These are phyloP conservation scores for Aphyosemion australe DNA, from an alignment of 2,113 vertebrate species.

Conservation along the genomic window DNA sequence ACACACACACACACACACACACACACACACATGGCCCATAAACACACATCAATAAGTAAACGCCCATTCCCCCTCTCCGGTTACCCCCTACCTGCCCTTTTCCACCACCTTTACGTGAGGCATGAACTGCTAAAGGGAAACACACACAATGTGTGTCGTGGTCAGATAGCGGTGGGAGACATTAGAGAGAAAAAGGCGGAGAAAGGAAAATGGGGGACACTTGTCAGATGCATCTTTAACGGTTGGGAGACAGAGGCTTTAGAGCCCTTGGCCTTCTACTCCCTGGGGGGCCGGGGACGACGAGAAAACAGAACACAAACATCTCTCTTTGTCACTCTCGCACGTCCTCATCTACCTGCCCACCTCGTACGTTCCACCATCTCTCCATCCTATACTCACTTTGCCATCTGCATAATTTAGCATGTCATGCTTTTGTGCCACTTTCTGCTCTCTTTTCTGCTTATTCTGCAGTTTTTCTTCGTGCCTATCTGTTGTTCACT, in stretches of 20 bases:
- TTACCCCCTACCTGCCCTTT: constrained; percentile 28
- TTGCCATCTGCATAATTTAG: constrained; percentile 79
- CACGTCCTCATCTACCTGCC: constrained; percentile 57
- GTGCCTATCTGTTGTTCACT: constrained; percentile 59
- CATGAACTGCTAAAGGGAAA: constrained; percentile 60
- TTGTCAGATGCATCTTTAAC: constrained; percentile 76
- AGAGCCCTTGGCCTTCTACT: constrained; percentile 57
- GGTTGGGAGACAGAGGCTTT: constrained; percentile 54
- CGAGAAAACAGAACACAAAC: constrained; percentile 56
- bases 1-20: too few relatives aligned
- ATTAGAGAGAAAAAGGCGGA: constrained; percentile 23
- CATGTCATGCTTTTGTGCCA: constrained; percentile 69
- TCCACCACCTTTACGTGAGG: constrained; percentile 15
- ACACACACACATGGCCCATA: constrained; percentile 40
- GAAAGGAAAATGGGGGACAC: constrained; percentile 30
- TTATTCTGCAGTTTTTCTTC: constrained; percentile 55
- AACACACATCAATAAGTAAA: constrained; percentile 82
- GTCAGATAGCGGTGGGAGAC: constrained; percentile 44
- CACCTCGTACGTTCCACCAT: constrained; percentile 54
- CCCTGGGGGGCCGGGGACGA: constrained; percentile 72
- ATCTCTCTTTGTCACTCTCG: constrained; percentile 53
- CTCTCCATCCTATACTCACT: constrained; percentile 58
- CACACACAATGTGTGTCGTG: constrained; percentile 46
- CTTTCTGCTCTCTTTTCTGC: constrained; percentile 68
- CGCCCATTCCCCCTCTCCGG: constrained; percentile 65